phyloP scores from a whole-genome alignment of 1,140 invertebrate genomes.

The Drosophila subpulchrella region DNA sequence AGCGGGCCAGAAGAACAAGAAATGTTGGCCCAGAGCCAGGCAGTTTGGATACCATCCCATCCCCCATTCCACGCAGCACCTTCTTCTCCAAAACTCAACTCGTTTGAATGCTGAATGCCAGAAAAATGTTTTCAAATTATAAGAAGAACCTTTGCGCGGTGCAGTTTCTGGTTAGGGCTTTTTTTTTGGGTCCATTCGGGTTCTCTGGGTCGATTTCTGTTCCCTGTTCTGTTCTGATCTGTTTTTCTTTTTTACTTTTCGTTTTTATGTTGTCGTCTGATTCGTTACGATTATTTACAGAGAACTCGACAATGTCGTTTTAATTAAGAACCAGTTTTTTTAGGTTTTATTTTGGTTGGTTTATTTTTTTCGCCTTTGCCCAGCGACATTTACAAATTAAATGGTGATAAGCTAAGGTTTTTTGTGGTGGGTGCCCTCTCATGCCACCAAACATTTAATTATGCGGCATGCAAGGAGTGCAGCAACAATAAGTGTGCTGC shows the following conservation, averaged over 20 bases:
- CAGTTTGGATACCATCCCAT: neutral
- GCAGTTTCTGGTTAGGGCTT: constrained; percentile 22
- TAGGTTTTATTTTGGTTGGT: constrained; percentile 36
- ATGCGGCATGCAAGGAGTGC: constrained; percentile 64
- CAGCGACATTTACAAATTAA: constrained; percentile 72
- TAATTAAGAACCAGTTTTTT: constrained; percentile 76
- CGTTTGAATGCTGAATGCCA: constrained; percentile 55
- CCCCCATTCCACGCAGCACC: constrained; percentile 1
- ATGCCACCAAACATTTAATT: constrained; percentile 62
- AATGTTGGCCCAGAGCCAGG: constrained; percentile 51
- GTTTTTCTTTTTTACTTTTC: constrained; percentile 7
- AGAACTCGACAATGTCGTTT: constrained; percentile 72
- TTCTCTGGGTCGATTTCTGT: constrained; percentile 33
- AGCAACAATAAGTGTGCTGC: constrained; percentile 18
- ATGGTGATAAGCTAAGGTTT: constrained; percentile 60
- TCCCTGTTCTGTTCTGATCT: constrained; percentile 24
- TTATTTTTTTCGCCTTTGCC: constrained; percentile 32
- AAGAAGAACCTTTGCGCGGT: constrained; percentile 39
- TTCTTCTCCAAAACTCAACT: constrained; percentile 11
- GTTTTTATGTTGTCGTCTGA: constrained; percentile 59
- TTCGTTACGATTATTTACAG: constrained; percentile 77
- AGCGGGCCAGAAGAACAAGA: constrained; percentile 29
- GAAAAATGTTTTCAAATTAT: constrained; percentile 62
- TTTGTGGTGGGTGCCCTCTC: constrained; percentile 14
- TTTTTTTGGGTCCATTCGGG: constrained; percentile 7